These are phyloP conservation scores for Chironomus tentans DNA, from an alignment of 2,888 invertebrate genomes.

Conservation along the genomic window DNA sequence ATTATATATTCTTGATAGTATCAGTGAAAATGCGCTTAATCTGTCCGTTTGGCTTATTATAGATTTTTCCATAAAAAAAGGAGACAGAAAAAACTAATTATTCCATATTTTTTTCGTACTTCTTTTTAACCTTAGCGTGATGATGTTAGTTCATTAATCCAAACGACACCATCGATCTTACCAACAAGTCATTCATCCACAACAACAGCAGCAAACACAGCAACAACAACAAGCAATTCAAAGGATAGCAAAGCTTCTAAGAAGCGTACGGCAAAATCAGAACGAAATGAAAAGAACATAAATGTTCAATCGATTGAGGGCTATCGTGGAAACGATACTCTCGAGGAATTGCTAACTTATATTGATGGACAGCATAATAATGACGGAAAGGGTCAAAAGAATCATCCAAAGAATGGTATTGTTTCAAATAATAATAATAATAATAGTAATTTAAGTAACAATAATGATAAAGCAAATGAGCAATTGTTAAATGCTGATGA, in stretches of 20 bases:
- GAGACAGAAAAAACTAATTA: neutral
- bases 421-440: slow-evolving; percentile 22
- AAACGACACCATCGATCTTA: neutral
- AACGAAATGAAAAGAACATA: slow-evolving; percentile 43
- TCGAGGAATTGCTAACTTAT: slow-evolving; percentile 67
- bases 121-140: neutral
- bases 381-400: slow-evolving; percentile 41
- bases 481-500: slow-evolving; percentile 33
- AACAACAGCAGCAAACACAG: too few species aligned
- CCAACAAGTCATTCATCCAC: neutral
- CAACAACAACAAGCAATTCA: slow-evolving; percentile 25
- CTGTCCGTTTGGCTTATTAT: too few species aligned
- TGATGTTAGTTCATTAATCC: slow-evolving; percentile 31
- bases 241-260: slow-evolving; percentile 33
- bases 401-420: slow-evolving; percentile 34
- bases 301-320: slow-evolving; percentile 59
- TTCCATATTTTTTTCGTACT: neutral
- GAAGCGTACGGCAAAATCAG: slow-evolving; percentile 35
- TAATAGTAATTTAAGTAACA: too few species aligned
- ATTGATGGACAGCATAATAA: slow-evolving; percentile 53
- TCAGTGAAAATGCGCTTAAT: too few species aligned
- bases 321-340: slow-evolving; percentile 66
- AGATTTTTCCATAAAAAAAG: neutral
- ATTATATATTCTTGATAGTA: too few species aligned
- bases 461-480: slow-evolving; percentile 30